Evolutionary conservation across 92 coral and sea anemone genomes (phyloP).

Genomic region (Micromussa lordhowensis): DNA sequence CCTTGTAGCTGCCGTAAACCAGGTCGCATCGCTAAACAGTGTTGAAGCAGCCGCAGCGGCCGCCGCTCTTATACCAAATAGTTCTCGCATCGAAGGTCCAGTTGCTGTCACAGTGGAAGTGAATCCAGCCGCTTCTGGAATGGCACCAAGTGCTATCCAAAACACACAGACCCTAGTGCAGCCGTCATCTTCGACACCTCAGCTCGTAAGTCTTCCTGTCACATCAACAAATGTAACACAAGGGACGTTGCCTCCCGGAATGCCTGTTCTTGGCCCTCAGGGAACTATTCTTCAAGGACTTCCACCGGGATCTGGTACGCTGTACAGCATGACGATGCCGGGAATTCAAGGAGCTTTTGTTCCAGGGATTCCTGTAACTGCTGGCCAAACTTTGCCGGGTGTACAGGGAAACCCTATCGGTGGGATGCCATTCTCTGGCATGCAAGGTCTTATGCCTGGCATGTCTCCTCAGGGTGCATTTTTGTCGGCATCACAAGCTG

Average conservation of each 20-base stretch:
- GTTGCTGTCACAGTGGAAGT: constrained; percentile 48
- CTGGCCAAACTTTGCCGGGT: constrained; percentile 60
- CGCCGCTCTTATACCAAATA: constrained; percentile 48
- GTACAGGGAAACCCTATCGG: constrained; percentile 57
- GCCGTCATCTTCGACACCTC: constrained; percentile 40
- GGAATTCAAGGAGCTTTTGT: constrained; percentile 66
- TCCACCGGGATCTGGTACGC: constrained; percentile 73
- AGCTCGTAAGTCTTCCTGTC: constrained; percentile 57
- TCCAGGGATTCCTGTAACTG: constrained; percentile 72
- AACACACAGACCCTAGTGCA: constrained; percentile 27
- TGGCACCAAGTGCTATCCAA: constrained; percentile 17
- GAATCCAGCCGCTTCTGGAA: constrained; percentile 36
- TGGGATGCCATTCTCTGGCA: constrained; percentile 74
- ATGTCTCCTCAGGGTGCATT: constrained; percentile 82
- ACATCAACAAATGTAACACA: constrained; percentile 58
- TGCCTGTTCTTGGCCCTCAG: constrained; percentile 72
- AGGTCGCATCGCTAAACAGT: constrained; percentile 47
- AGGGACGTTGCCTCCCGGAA: constrained; percentile 48
- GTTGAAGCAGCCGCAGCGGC: constrained; percentile 51
- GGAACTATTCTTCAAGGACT: constrained; percentile 67
- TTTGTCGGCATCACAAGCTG: constrained; percentile 74
- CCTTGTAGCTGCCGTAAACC: constrained; percentile 53
- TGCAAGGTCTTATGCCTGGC: constrained; percentile 76
- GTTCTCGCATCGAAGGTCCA: constrained; percentile 49
- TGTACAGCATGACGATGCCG: constrained; percentile 73